Evolutionary conservation across 2,888 invertebrate genomes (phyloP).

Genomic region (Tipula confusa): DNA sequence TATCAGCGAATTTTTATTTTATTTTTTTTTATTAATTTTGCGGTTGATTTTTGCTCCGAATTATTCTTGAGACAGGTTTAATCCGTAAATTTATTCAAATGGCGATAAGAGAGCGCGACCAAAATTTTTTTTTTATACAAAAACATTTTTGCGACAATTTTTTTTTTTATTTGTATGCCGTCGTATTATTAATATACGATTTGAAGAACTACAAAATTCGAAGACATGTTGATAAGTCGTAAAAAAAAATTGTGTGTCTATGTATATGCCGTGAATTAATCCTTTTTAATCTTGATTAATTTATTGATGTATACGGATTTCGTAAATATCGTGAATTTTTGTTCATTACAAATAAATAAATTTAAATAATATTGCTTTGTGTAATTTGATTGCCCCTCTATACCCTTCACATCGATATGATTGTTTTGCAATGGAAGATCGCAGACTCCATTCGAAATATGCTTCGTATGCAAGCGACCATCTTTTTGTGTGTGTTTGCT

Average conservation of each 20-base stretch:
- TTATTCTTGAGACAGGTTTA: slow-evolving; percentile 25
- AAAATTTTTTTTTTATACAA: neutral
- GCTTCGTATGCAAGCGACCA: slow-evolving; percentile 4
- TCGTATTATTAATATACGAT: neutral
- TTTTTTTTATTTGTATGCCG: neutral
- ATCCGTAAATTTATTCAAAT: slow-evolving; percentile 25
- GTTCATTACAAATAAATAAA: neutral
- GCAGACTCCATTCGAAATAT: neutral
- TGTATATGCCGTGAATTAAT: neutral
- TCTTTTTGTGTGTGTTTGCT: neutral
- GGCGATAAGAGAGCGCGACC: neutral
- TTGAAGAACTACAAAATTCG: neutral
- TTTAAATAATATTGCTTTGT: neutral
- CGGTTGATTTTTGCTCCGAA: neutral
- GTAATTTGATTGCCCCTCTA: neutral
- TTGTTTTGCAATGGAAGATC: neutral
- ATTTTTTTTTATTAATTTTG: neutral
- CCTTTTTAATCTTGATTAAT: slow-evolving; percentile 20
- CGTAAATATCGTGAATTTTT: neutral
- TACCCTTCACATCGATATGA: too few species aligned
- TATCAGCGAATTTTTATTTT: neutral
- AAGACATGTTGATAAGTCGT: neutral
- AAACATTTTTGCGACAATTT: neutral
- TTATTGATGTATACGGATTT: neutral
- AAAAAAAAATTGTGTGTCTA: neutral